Percentiles rank a stretch among this genome's conserved stretches.
Evolutionary conservation across 2,888 invertebrate species (phyloP).

Genomic region (Synanthedon formicaeformis): DNA sequence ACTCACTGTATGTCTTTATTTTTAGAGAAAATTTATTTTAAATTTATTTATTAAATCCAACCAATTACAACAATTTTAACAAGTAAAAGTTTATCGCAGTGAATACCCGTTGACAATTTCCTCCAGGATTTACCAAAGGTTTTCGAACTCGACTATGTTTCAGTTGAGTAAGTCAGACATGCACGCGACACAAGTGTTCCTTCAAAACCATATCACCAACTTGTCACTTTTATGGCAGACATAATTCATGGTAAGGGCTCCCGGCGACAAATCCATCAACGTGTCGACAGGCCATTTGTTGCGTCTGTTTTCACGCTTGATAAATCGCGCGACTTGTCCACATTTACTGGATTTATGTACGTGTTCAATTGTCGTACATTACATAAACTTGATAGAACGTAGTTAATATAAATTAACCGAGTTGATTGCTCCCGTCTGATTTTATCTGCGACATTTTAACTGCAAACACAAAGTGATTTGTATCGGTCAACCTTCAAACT

Average conservation of each 20-base stretch:
- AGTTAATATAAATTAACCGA: conserved; percentile 1
- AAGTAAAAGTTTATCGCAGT: conserved; percentile 11
- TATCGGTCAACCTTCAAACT: background rate
- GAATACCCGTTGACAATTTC: conserved; percentile 8
- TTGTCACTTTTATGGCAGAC: conserved; percentile 35
- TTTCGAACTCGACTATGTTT: background rate
- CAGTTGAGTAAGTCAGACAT: background rate
- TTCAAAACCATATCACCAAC: conserved; percentile 11
- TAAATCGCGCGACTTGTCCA: conserved; percentile 60
- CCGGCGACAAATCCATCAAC: conserved; percentile 66
- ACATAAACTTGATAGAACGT: conserved; percentile 38
- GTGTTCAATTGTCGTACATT: conserved; percentile 38
- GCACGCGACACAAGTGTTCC: background rate
- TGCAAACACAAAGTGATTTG: background rate
- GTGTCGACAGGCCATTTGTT: conserved; percentile 65
- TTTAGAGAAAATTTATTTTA: background rate
- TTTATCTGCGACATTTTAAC: background rate
- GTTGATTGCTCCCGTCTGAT: background rate
- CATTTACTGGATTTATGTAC: conserved; percentile 58
- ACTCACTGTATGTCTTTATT: too few relatives aligned
- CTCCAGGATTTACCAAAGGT: conserved; percentile 1
- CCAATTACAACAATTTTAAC: conserved; percentile 17
- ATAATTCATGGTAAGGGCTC: conserved; percentile 38
- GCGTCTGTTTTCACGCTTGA: conserved; percentile 64
- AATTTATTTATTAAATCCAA: conserved; percentile 4